Evolutionary conservation across 2,113 vertebrate genomes (phyloP), one percentile per base, ranked within the genome.

Genomic region (Pteronura brasiliensis): DNA sequence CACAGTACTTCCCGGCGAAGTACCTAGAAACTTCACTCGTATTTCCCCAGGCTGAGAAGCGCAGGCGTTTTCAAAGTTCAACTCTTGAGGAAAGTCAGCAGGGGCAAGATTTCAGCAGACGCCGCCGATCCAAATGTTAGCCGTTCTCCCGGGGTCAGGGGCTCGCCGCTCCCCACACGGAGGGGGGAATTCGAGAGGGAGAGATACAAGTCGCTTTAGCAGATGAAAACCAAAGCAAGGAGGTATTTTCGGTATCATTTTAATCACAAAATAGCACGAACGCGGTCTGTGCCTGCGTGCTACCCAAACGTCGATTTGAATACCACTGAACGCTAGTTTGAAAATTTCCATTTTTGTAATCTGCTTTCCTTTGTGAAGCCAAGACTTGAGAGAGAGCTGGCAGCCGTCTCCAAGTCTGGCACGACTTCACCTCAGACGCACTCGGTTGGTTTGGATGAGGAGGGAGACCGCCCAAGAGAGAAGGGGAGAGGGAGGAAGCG

Each of bases 361-460:
- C 95, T 88, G 90, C 90, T 93, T 93, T 79, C 93, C 91, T 96
- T 97, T 97, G 96, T 97, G 92, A 92, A 93, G 96, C 95, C 84
- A 97, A 94, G 7, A 95, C 83, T 90, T 85, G 90, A 90, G 83
- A 92, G 82, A 81, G 96, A 65, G 55, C 97, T 77, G 97, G 95
- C 94, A 96, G 97, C 79, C 0, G 34, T 36, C 76, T 88, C 85
- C 95, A n/a, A 93, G 97, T 90, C 97, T 96, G 98, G n/a, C 94
- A 95, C 74, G 87, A 82, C 80, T 72, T 92, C 92, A 23, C 97
- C 97, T 85, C 94, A 36, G 95, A 89, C 96, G 88, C 95, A 77
- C 96, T 72, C 96, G 90, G 81, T 17, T 86, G 97, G 92, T 79
- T 77, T 25, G 95, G 95, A 89, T 42, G 94, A 63, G 13, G 92